Percentiles rank a stretch among this genome's conserved stretches.
phyloP scores from a whole-genome alignment of 2,797 vertebrate genomes.

The Hypotaenidia philippensis region DNA sequence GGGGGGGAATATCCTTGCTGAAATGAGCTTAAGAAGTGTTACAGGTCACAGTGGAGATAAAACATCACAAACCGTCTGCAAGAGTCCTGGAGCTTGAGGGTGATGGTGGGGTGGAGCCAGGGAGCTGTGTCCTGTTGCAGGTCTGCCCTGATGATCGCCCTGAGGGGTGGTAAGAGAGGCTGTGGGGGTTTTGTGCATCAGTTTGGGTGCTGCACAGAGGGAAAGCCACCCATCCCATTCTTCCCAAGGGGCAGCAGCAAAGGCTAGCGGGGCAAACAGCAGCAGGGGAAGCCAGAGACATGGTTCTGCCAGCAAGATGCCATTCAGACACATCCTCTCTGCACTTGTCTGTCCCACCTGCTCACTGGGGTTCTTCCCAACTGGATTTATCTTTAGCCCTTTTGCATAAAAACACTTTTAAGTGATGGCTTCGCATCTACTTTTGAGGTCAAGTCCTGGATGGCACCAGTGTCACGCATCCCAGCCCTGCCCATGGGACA shows the following conservation, averaged over 20 bases:
- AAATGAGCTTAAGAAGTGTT: neutral
- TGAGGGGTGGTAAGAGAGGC: rapidly evolving
- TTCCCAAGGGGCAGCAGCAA: neutral
- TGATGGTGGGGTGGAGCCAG: rapidly evolving
- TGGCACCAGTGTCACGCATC: neutral
- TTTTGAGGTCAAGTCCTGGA: neutral
- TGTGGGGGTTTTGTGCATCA: neutral
- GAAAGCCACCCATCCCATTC: neutral
- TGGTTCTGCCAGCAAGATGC: neutral
- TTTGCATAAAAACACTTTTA: neutral
- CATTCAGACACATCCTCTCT: neutral
- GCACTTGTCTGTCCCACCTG: neutral
- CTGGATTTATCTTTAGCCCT: neutral
- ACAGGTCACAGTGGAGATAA: neutral
- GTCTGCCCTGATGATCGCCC: neutral
- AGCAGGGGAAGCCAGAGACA: neutral
- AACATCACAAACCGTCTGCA: rapidly evolving
- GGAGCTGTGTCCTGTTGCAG: neutral
- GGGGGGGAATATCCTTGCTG: rapidly evolving
- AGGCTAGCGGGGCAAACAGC: neutral
- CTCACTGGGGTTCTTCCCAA: rapidly evolving
- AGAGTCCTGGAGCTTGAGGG: rapidly evolving
- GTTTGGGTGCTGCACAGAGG: neutral
- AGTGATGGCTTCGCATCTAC: neutral
- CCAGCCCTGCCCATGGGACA: neutral